Conservation (phyloP, 2,888 invertebrate species). For the Aleiodes leptofemur region DNA sequence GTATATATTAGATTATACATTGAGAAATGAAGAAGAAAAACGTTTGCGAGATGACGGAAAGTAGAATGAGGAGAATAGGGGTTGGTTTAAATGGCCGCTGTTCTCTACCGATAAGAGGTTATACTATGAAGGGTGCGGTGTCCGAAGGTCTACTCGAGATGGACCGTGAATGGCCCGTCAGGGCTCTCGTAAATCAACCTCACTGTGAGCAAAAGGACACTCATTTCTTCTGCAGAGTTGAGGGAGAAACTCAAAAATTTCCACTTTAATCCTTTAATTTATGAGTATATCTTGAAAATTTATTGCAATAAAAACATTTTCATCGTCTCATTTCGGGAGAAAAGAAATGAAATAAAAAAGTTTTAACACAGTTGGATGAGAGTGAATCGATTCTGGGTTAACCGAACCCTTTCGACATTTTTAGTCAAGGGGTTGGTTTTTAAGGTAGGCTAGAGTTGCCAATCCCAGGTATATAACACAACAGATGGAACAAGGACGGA, state of each 20-base stretch:
- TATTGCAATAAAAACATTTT: neutral
- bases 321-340: no score
- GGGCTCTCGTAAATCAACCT: slow-evolving; percentile 73
- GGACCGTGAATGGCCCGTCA: slow-evolving; percentile 67
- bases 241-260: slow-evolving; percentile 27
- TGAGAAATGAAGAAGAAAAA: slow-evolving; percentile 12
- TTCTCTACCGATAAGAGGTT: slow-evolving; percentile 64
- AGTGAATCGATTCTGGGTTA: slow-evolving; percentile 16
- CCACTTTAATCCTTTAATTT: slow-evolving; percentile 33
- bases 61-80: slow-evolving; percentile 17
- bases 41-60: neutral
- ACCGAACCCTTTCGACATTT: slow-evolving; percentile 44
- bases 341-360: no score
- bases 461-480: slow-evolving; percentile 62
- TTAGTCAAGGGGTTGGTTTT: slow-evolving; percentile 48
- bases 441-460: slow-evolving; percentile 65
- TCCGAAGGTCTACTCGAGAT: slow-evolving; percentile 63
- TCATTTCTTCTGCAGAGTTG: slow-evolving; percentile 48
- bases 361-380: neutral
- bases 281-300: slow-evolving; percentile 29
- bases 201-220: slow-evolving; percentile 57
- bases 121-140: slow-evolving; percentile 50
- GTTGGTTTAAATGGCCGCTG: slow-evolving; percentile 70
- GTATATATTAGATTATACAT: neutral
- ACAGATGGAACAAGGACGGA: slow-evolving; percentile 38